Conservation (phyloP, 2,797 vertebrate genomes). For the Hoplostethus mediterraneus region DNA sequence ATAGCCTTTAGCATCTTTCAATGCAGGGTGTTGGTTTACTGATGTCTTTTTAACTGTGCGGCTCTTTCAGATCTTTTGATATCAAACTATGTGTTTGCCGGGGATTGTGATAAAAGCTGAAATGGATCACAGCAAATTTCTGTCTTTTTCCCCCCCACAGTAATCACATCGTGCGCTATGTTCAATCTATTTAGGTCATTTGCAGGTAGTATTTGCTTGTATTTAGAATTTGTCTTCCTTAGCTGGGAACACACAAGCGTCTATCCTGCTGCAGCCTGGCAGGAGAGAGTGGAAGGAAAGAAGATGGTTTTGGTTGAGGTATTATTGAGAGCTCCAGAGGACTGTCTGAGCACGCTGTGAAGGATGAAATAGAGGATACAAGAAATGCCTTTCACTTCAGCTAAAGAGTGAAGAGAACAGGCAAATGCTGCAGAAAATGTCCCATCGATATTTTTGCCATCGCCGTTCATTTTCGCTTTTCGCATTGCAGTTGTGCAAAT, state of each 20-base stretch:
- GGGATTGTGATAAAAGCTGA: constrained; percentile 56
- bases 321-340: constrained; percentile 64
- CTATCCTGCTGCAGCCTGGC: constrained; percentile 13
- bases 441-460: constrained; percentile 3
- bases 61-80: constrained; percentile 53
- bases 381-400: constrained; percentile 48
- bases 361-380: constrained; percentile 68
- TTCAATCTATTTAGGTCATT: constrained; percentile 51
- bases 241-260: constrained; percentile 23
- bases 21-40: constrained; percentile 50
- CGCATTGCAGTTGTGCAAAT: background rate
- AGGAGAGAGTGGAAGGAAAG: constrained; percentile 38
- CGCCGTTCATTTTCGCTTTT: constrained; percentile 12
- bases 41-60: constrained; percentile 64
- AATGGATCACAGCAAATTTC: constrained; percentile 43
- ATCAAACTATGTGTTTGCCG: constrained; percentile 58
- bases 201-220: constrained; percentile 37
- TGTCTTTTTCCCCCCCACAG: background rate
- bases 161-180: constrained; percentile 32
- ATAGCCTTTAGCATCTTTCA: constrained; percentile 54
- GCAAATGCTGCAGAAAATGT: constrained; percentile 48
- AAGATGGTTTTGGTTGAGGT: constrained; percentile 64
- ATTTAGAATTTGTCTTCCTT: constrained; percentile 31
- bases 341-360: constrained; percentile 67
- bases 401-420: constrained; percentile 45